Percentiles rank a stretch among this genome's conserved stretches.
These are phyloP conservation scores for Ochropacha duplaris DNA, from an alignment of 2,888 invertebrate genomes.

Conservation along the genomic window DNA sequence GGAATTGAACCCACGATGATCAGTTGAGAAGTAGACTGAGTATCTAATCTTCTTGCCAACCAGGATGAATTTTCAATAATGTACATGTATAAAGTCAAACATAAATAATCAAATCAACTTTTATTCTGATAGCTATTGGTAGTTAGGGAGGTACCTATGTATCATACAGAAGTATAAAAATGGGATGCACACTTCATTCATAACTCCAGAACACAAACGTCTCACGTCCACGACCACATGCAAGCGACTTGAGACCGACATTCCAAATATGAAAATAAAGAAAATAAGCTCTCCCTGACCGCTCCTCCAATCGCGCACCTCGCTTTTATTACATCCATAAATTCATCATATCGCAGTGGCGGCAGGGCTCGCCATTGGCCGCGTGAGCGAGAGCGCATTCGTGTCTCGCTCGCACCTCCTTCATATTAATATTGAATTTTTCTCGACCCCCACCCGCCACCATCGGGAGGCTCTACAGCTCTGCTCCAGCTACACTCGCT, in stretches of 20 bases:
- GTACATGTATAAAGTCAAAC: constrained; percentile 9
- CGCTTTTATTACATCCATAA: constrained; percentile 92
- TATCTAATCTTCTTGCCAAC: too few relatives aligned
- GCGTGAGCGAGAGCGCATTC: constrained; percentile 76
- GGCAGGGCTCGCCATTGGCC: constrained; percentile 82
- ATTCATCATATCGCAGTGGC: constrained; percentile 87
- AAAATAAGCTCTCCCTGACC: constrained; percentile 80
- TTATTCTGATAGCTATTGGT: background rate
- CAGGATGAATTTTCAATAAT: too few relatives aligned
- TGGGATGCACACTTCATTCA: constrained; percentile 22
- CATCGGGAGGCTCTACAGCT: constrained; percentile 82
- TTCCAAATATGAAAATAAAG: constrained; percentile 83
- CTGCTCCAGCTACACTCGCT: too few relatives aligned
- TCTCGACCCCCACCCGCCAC: constrained; percentile 83
- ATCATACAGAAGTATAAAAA: background rate
- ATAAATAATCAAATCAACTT: constrained; percentile 6
- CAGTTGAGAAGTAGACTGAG: too few relatives aligned
- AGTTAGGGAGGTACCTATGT: background rate
- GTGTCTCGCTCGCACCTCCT: constrained; percentile 85
- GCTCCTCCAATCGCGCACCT: constrained; percentile 86
- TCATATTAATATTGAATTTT: constrained; percentile 93
- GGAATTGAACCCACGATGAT: too few relatives aligned
- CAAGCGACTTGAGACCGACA: constrained; percentile 70
- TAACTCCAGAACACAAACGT: constrained; percentile 49
- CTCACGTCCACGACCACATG: constrained; percentile 50